Conservation (phyloP, 2,113 vertebrate species). For the Centrocercus urophasianus region DNA sequence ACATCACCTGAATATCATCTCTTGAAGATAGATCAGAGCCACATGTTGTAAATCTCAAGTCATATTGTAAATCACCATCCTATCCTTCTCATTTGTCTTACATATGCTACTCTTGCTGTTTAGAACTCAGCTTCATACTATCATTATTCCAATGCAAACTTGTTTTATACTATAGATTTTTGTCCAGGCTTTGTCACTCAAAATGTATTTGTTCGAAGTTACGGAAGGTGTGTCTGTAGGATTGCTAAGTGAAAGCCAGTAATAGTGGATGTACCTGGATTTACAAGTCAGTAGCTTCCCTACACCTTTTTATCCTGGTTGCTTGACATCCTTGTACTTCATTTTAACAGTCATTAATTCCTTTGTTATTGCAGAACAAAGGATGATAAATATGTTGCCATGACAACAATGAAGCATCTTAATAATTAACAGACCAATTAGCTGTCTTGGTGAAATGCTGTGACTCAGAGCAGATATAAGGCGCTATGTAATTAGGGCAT, state of each 20-base stretch:
- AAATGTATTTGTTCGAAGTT: not conserved
- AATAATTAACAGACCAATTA: slow-evolving; percentile 89
- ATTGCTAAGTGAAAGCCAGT: not conserved
- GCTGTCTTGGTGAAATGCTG: slow-evolving; percentile 77
- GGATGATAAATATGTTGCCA: slow-evolving; percentile 78
- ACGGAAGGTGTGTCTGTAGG: not conserved
- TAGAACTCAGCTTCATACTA: not conserved
- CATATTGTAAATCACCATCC: not conserved
- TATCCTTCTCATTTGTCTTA: not conserved
- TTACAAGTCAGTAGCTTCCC: not conserved
- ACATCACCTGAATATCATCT: not conserved
- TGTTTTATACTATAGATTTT: not conserved
- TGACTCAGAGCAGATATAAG: slow-evolving; percentile 76
- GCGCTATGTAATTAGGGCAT: slow-evolving; percentile 83
- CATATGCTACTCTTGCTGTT: not conserved
- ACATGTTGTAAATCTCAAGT: not conserved
- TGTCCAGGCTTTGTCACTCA: not conserved
- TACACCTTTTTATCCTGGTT: slow-evolving; percentile 1
- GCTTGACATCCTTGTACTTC: slow-evolving; percentile 32
- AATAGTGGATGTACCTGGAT: not conserved
- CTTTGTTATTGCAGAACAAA: slow-evolving; percentile 66
- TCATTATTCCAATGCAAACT: not conserved
- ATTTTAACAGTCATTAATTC: slow-evolving; percentile 53
- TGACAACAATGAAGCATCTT: slow-evolving; percentile 80
- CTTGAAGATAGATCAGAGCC: not conserved